These are phyloP conservation scores for Kradibia gibbosae DNA, from an alignment of 1,140 invertebrate species.

Conservation along the genomic window DNA sequence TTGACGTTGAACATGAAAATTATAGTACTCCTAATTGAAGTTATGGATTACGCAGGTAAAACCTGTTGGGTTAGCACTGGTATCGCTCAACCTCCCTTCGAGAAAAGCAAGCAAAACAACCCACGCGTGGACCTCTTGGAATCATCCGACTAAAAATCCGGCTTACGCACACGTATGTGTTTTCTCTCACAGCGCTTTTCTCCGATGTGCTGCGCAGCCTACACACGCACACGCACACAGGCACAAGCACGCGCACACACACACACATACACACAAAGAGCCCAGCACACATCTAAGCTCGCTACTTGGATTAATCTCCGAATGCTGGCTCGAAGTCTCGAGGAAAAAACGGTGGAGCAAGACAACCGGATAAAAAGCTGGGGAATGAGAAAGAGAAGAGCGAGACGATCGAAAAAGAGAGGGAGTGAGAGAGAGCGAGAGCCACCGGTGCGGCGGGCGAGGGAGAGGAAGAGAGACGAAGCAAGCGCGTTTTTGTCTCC, in stretches of 20 bases:
- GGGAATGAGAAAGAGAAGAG: slow-evolving; percentile 27
- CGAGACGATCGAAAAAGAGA: too few relatives aligned
- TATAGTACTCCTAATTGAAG: background rate
- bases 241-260: background rate
- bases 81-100: background rate
- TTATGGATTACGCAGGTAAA: background rate
- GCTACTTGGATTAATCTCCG: slow-evolving; percentile 54
- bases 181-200: slow-evolving; percentile 15
- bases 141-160: slow-evolving; percentile 18
- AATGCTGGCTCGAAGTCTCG: slow-evolving; percentile 12
- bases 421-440: slow-evolving; percentile 24
- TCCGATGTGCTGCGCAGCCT: too few relatives aligned
- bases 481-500: too few relatives aligned
- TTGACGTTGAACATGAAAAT: background rate
- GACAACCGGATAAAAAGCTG: slow-evolving; percentile 21
- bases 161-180: slow-evolving; percentile 7
- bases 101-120: background rate
- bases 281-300: slow-evolving; percentile 52
- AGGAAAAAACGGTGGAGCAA: slow-evolving; percentile 11
- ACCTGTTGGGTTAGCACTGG: background rate
- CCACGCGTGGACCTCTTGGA: background rate
- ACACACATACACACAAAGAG: too few relatives aligned
- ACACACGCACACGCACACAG: background rate
- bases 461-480: slow-evolving; percentile 1
- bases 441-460: slow-evolving; percentile 51